Percentiles rank a stretch among this genome's conserved stretches.
Conservation (phyloP, 2,888 invertebrate species). For the Epirrhoe alternata region DNA sequence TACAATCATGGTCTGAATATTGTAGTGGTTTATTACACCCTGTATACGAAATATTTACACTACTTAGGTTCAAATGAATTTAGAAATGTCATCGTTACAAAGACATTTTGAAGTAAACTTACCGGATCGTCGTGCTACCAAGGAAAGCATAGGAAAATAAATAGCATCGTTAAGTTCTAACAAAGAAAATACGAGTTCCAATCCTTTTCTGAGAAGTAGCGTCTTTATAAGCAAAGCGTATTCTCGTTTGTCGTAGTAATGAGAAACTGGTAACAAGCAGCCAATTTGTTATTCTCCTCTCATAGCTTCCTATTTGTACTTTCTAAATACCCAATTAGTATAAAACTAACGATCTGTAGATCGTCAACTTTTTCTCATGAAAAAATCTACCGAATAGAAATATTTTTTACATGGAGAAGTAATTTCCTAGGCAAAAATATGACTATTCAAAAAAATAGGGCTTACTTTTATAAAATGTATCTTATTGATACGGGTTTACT, state of each 20-base stretch:
- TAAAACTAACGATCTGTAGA: background rate
- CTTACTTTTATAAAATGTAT: too few species aligned
- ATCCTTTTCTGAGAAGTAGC: conserved; percentile 3
- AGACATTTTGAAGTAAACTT: conserved; percentile 49
- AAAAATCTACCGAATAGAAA: too few species aligned
- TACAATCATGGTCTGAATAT: too few species aligned
- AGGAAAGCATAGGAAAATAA: conserved; percentile 30
- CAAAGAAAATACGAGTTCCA: conserved; percentile 11
- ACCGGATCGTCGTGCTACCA: conserved; percentile 51
- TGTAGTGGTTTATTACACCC: background rate
- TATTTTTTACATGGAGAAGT: too few species aligned
- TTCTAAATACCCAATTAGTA: background rate
- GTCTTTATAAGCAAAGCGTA: conserved; percentile 8
- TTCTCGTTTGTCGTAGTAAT: conserved; percentile 14
- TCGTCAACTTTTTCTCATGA: too few species aligned
- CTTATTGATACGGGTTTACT: too few species aligned
- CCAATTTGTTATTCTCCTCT: conserved; percentile 6
- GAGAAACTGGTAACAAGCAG: conserved; percentile 20
- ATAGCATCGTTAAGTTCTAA: conserved; percentile 25
- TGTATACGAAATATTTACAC: background rate
- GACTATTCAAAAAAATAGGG: too few species aligned
- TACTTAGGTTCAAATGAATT: background rate
- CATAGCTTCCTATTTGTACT: background rate
- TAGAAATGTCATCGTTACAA: conserved; percentile 23
- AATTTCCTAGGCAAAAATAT: too few species aligned